Conservation (phyloP, 2,113 vertebrate genomes). For the Poeciliopsis prolifica region DNA sequence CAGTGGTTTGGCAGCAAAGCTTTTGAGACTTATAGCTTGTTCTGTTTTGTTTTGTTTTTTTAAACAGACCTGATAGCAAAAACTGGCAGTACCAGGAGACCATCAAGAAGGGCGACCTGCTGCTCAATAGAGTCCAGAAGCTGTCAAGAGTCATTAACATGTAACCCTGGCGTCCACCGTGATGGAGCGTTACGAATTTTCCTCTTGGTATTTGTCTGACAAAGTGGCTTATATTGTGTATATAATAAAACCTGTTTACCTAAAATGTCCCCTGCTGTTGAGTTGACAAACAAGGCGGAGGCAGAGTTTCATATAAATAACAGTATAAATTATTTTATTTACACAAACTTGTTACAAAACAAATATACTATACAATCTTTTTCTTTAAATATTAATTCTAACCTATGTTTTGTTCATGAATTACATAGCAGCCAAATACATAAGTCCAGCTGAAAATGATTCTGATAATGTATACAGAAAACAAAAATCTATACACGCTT, state of each 20-base stretch:
- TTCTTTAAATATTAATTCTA: constrained; percentile 99
- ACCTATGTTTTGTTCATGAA: constrained; percentile 98
- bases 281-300: constrained; percentile 47
- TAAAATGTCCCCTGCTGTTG: constrained; percentile 1
- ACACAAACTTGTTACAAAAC: constrained; percentile 99
- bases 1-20: fast-evolving
- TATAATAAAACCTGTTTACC: constrained; percentile 81
- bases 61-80: constrained; percentile 94
- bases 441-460: constrained; percentile 98
- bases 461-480: constrained; percentile 92
- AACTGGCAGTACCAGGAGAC: constrained; percentile 99
- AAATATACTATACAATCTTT: constrained; percentile 99
- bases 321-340: constrained; percentile 99
- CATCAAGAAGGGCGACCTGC: constrained; percentile 97
- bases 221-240: constrained; percentile 78
- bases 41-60: constrained; percentile 41
- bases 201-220: constrained; percentile 64
- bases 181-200: constrained; percentile 30
- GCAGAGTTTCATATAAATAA: constrained; percentile 96
- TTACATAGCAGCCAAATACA: constrained; percentile 99
- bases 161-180: constrained; percentile 72
- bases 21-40: neutral
- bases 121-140: constrained; percentile 98
- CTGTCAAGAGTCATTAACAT: constrained; percentile 98
- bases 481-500: constrained; percentile 92